Evolutionary conservation across 2,113 vertebrate species (phyloP).

Genomic region (Daubentonia madagascariensis): DNA sequence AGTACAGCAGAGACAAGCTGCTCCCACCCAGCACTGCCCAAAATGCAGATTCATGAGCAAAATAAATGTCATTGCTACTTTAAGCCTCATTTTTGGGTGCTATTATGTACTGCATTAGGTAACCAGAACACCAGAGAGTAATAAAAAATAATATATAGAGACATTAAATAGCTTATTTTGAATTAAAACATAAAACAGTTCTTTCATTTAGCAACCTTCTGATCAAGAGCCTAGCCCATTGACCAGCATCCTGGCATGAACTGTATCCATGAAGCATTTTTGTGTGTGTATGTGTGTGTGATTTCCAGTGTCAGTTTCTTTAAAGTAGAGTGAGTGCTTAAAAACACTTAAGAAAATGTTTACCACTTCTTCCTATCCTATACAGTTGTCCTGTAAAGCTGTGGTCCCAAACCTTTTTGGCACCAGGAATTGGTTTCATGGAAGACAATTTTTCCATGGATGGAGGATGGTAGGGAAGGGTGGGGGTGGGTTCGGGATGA

Average conservation of each 20-base stretch:
- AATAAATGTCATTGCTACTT: not conserved
- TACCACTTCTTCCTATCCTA: not conserved
- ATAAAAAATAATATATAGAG: not conserved
- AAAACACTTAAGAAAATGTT: not conserved
- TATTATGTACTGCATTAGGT: not conserved
- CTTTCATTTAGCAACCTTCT: not conserved
- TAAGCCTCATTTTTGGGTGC: not conserved
- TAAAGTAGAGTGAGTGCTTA: not conserved
- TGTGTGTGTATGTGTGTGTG: not conserved
- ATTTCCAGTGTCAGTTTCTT: not conserved
- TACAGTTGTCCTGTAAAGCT: not conserved
- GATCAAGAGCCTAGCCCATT: not conserved
- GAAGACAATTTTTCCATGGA: too few relatives aligned
- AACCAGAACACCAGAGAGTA: not conserved
- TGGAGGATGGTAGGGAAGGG: too few relatives aligned
- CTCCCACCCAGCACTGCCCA: not conserved
- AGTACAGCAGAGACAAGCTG: not conserved
- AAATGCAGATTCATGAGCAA: not conserved
- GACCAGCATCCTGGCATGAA: not conserved
- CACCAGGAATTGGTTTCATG: too few relatives aligned
- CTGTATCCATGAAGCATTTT: not conserved
- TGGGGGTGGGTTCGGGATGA: too few relatives aligned
- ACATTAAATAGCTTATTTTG: constrained; percentile 20
- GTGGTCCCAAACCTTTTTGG: too few relatives aligned
- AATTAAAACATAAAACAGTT: not conserved